A percentile compares a stretch with the other conserved stretches of the same genome.
Evolutionary conservation across 2,797 vertebrate genomes (phyloP).

Genomic region (Leptoclinus maculatus): DNA sequence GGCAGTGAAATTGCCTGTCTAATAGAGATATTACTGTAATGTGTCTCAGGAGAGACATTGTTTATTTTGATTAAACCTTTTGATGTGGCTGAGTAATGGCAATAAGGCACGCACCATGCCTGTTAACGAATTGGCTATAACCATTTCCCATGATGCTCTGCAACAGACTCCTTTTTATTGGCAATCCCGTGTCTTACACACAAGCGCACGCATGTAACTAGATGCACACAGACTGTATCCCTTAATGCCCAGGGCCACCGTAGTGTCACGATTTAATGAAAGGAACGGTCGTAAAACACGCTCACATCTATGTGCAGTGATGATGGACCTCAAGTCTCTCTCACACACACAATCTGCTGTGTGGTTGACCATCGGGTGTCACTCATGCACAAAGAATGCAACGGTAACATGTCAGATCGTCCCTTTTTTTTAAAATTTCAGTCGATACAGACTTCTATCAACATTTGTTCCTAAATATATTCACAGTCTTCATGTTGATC

Average conservation of each 20-base stretch:
- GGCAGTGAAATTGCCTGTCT: conserved; percentile 40
- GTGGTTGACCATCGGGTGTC: conserved; percentile 78
- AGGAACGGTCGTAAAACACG: not conserved
- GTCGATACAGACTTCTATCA: not conserved
- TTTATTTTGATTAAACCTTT: conserved; percentile 73
- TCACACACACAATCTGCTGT: conserved; percentile 21
- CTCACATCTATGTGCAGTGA: conserved; percentile 2
- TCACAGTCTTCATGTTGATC: not conserved
- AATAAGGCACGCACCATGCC: conserved; percentile 55
- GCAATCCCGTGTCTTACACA: conserved; percentile 21
- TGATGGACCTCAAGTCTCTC: not conserved
- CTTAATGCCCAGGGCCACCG: not conserved
- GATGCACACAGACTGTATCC: not conserved
- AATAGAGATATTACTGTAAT: conserved; percentile 60
- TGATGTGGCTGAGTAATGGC: conserved; percentile 62
- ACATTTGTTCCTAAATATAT: too few relatives aligned
- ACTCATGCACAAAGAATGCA: conserved; percentile 73
- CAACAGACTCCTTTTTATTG: conserved; percentile 40
- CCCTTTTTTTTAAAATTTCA: not conserved
- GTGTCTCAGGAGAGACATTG: conserved; percentile 53
- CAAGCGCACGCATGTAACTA: not conserved
- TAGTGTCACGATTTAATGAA: not conserved
- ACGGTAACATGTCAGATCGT: conserved; percentile 5
- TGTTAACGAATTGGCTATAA: conserved; percentile 58
- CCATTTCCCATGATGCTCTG: conserved; percentile 58